A percentile compares a stretch with the other conserved stretches of the same genome.
phyloP scores from a whole-genome alignment of 2,888 invertebrate species.

The Leucozona laternaria region DNA sequence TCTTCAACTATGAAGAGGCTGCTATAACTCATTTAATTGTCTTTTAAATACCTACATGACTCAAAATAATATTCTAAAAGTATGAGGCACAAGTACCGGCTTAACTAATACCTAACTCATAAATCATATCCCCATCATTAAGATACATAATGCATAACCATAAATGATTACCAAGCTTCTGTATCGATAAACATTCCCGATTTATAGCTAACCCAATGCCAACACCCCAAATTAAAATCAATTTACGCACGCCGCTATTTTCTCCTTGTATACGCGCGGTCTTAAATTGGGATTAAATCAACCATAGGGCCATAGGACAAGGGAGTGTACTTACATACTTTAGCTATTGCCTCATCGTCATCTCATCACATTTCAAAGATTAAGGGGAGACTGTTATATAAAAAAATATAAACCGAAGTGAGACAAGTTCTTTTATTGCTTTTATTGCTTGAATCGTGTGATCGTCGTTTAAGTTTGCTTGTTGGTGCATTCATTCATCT shows the following conservation, averaged over 20 bases:
- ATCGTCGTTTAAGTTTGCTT: slow-evolving; percentile 10
- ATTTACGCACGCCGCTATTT: slow-evolving; percentile 6
- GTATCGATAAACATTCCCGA: not conserved
- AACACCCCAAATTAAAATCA: slow-evolving; percentile 33
- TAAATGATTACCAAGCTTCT: slow-evolving; percentile 9
- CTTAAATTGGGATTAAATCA: slow-evolving; percentile 36
- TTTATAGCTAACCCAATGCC: slow-evolving; percentile 14
- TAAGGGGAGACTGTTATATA: not conserved
- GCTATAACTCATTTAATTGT: too few relatives aligned
- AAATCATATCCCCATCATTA: slow-evolving; percentile 2
- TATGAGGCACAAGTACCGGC: not conserved
- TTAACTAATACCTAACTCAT: not conserved
- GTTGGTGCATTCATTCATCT: slow-evolving; percentile 22
- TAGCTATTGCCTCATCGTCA: slow-evolving; percentile 15
- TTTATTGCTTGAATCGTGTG: slow-evolving; percentile 47
- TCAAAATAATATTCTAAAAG: not conserved
- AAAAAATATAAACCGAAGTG: slow-evolving; percentile 8
- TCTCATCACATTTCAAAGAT: not conserved
- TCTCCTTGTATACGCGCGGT: not conserved
- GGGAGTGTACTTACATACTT: slow-evolving; percentile 22
- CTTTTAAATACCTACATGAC: too few relatives aligned
- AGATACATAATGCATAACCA: slow-evolving; percentile 6
- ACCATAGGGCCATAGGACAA: slow-evolving; percentile 13
- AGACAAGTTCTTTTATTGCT: slow-evolving; percentile 53
- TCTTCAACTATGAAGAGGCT: too few relatives aligned